Evolutionary conservation across 2,888 invertebrate species (phyloP).

Genomic region (Maniola hyperantus): DNA sequence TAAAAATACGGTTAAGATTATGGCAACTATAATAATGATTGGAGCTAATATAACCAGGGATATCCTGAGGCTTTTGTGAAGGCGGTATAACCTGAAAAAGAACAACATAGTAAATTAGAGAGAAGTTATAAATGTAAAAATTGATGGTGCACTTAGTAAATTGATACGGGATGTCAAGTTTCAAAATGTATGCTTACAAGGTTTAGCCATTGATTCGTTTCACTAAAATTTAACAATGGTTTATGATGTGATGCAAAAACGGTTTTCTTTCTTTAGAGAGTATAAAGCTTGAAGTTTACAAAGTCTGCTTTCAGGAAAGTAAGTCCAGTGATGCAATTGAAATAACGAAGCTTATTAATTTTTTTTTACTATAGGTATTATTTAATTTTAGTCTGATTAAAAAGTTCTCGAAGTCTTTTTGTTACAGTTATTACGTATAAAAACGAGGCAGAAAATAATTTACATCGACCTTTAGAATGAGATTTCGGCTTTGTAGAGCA

Average conservation of each 20-base stretch:
- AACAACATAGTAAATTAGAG: not conserved
- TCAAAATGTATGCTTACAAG: no score
- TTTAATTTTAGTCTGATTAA: not conserved
- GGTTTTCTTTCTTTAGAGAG: not conserved
- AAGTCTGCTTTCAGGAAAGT: not conserved
- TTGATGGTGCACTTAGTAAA: not conserved
- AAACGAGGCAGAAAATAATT: no score
- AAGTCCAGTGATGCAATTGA: no score
- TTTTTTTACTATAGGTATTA: no score
- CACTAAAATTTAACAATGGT: not conserved
- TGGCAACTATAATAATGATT: conserved; percentile 59
- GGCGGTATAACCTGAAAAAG: conserved; percentile 74
- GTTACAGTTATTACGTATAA: not conserved
- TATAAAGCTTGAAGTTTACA: not conserved
- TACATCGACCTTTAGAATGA: no score
- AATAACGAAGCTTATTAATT: no score
- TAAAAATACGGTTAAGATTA: conserved; percentile 66
- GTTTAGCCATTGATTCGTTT: no score
- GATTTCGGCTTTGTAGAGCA: no score
- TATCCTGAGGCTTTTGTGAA: conserved; percentile 75
- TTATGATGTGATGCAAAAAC: not conserved
- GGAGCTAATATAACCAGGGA: conserved; percentile 66
- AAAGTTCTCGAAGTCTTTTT: not conserved
- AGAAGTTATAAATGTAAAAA: not conserved
- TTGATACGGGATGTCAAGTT: no score